These are phyloP conservation scores for Butorides virescens DNA, from an alignment of 2,113 vertebrate species.

Conservation along the genomic window DNA sequence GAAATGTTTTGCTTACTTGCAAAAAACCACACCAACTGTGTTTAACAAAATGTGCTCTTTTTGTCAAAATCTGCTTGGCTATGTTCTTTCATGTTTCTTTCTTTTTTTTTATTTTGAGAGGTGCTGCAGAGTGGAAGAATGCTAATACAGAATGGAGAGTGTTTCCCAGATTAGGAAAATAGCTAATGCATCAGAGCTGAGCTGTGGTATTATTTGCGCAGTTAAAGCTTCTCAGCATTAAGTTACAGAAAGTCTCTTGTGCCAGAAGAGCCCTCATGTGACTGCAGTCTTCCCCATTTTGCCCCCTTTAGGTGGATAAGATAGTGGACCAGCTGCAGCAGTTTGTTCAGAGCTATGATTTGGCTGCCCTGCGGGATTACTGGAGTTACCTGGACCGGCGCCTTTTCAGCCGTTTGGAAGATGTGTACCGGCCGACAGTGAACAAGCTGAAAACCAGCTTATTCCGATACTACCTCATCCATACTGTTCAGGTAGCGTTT, in stretches of 20 bases:
- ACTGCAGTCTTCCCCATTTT: neutral
- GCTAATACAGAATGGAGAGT: neutral
- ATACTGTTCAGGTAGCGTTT: slow-evolving; percentile 81
- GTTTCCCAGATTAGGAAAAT: neutral
- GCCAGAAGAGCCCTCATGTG: neutral
- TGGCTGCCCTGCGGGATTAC: slow-evolving; percentile 88
- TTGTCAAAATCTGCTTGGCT: neutral
- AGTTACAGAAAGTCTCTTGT: neutral
- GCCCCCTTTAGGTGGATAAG: slow-evolving; percentile 87
- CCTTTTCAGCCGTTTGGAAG: slow-evolving; percentile 92
- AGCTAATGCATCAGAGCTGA: neutral
- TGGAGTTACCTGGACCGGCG: slow-evolving; percentile 91
- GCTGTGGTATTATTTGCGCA: neutral
- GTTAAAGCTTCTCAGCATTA: neutral
- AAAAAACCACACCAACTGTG: rapidly evolving
- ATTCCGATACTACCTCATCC: slow-evolving; percentile 91
- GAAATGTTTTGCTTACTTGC: neutral
- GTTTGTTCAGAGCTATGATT: slow-evolving; percentile 87
- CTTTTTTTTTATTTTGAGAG: neutral
- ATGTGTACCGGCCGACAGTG: slow-evolving; percentile 90
- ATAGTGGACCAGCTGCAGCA: slow-evolving; percentile 95
- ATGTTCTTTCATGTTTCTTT: neutral
- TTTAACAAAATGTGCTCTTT: neutral
- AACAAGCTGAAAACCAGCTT: slow-evolving; percentile 94
- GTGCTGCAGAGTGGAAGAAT: neutral